These are phyloP conservation scores for Diadromus collaris DNA, from an alignment of 2,888 invertebrate species.

Conservation along the genomic window DNA sequence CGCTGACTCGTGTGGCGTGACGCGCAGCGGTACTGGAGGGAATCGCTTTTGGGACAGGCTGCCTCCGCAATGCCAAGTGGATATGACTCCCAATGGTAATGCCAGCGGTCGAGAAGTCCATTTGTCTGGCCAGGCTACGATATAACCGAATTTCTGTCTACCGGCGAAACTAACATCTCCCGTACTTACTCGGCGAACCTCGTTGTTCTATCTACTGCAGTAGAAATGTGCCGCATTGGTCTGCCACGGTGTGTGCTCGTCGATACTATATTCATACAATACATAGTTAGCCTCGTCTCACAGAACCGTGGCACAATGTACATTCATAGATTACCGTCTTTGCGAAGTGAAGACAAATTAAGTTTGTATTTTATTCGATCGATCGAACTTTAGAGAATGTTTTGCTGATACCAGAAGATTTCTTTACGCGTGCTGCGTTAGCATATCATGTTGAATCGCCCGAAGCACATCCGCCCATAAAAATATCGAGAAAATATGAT, in stretches of 20 bases:
- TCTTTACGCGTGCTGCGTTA: neutral
- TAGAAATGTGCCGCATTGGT: constrained; percentile 4
- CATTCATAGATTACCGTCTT: neutral
- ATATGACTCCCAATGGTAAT: constrained; percentile 40
- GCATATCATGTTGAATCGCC: neutral
- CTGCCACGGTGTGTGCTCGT: constrained; percentile 1
- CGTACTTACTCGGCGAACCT: neutral
- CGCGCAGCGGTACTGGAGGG: neutral
- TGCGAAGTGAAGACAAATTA: neutral
- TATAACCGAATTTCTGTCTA: constrained; percentile 12
- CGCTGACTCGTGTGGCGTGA: constrained; percentile 3
- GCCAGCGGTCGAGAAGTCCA: constrained; percentile 21
- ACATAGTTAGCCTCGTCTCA: too few species aligned
- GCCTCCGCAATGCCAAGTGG: neutral
- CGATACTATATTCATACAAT: neutral
- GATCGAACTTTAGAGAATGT: neutral
- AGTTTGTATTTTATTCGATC: neutral
- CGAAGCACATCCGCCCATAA: neutral
- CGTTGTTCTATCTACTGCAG: constrained; percentile 16
- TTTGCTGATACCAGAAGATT: neutral
- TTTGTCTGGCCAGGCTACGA: constrained; percentile 16
- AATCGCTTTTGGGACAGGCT: constrained; percentile 11
- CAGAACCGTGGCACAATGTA: neutral
- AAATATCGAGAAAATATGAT: constrained; percentile 13
- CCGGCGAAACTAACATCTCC: constrained; percentile 32